Evolutionary conservation across 2,888 invertebrate species (phyloP), one percentile per base, ranked within the genome.

Genomic region (Rotaria sp.): DNA sequence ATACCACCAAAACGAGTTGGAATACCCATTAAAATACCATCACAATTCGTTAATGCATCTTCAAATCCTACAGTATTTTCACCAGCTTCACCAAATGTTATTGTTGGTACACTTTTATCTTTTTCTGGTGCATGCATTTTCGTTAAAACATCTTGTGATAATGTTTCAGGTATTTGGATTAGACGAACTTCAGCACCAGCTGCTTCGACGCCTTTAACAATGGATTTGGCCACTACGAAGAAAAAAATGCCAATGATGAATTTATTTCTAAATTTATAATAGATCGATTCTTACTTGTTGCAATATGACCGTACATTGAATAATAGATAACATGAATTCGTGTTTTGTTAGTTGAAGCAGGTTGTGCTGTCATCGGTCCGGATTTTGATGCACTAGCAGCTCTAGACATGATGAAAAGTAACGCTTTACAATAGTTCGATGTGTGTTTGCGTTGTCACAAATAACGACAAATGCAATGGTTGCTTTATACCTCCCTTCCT

Each of bases 71-170:
- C 21, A 15, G 67, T 67, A 38, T 67, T 67, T 35, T 67, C 67
- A 15, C 67, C 35, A 21, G 35, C 67, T 67, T 50, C n/a, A 75
- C 74, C 85, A 10, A n/a, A 30, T 8, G 57, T 48, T 18, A 86
- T 85, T 30, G 74, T 55, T 18, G 86, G 55, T 13, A 86, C 57
- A 55, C 41, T 75, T 26, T 52, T 30, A 4, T 75, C 86, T 86
- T 86, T 86, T 57, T 85, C 67, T 21, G 86, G 86, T 11, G 86
- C 86, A 30, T 84, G 67, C 86, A 86, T 86, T 85, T 85, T 85
- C 1, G 45, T 24, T 41, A 86, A 80, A 48, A 86, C 86, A 13
- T 86, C 86, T 55, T 85, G 15, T 18, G 86, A 55, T 38, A 86
- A 85, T 48, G 86, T 86, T 45, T 86, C 86, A 26, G 86, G 52